Percentiles rank a stretch among this genome's conserved stretches.
These are phyloP conservation scores for Diadegma fenestrale DNA, from an alignment of 2,888 invertebrate genomes.

Conservation along the genomic window DNA sequence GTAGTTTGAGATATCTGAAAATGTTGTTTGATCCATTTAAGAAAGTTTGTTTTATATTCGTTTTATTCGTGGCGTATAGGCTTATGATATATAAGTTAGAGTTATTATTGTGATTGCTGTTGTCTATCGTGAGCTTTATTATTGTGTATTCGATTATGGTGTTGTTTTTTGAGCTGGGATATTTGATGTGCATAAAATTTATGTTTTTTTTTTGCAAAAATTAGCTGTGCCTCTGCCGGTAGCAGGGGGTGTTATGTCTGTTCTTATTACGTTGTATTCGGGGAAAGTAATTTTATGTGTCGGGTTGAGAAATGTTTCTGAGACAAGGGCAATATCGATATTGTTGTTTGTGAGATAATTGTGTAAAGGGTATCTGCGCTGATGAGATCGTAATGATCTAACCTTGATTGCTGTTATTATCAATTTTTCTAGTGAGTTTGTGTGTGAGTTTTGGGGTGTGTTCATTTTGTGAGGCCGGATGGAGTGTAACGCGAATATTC, in stretches of 20 bases:
- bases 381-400: neutral
- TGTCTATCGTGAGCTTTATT: conserved; percentile 49
- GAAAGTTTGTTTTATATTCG: conserved; percentile 21
- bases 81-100: conserved; percentile 58
- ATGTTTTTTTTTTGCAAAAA: conserved; percentile 63
- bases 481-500: neutral
- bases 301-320: conserved; percentile 25
- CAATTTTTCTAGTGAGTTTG: neutral
- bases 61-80: conserved; percentile 57
- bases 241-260: conserved; percentile 48
- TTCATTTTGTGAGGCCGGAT: neutral
- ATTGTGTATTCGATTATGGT: conserved; percentile 55
- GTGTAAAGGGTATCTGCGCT: neutral
- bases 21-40: neutral
- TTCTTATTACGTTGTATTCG: conserved; percentile 58
- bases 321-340: conserved; percentile 18
- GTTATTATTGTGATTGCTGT: no score
- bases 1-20: conserved; percentile 16
- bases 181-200: conserved; percentile 48
- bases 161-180: conserved; percentile 10
- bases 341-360: conserved; percentile 12
- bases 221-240: conserved; percentile 69
- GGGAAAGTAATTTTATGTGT: conserved; percentile 58
- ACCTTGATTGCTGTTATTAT: neutral
- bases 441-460: neutral